These are phyloP conservation scores for Pelmatolapia mariae DNA, from an alignment of 2,113 vertebrate genomes.

Conservation along the genomic window DNA sequence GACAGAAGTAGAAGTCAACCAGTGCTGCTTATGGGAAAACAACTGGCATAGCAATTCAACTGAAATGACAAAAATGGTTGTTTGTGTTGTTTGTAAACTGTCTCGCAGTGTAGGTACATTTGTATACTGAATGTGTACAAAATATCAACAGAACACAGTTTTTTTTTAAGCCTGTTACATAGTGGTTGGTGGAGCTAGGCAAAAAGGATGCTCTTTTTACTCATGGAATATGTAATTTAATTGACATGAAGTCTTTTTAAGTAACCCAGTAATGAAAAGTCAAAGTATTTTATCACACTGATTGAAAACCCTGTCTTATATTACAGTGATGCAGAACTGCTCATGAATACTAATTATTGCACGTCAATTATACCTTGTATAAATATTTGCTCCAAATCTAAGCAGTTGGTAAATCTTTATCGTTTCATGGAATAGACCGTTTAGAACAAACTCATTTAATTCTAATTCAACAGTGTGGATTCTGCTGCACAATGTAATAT, in stretches of 20 bases:
- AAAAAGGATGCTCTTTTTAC: not conserved
- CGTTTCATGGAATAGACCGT: not conserved
- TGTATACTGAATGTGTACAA: not conserved
- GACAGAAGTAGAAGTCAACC: not conserved
- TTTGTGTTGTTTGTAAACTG: not conserved
- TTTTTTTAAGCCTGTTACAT: not conserved
- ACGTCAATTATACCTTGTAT: not conserved
- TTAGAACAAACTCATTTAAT: not conserved
- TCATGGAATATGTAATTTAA: not conserved
- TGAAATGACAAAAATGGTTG: not conserved
- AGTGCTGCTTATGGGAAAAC: not conserved
- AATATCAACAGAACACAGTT: not conserved
- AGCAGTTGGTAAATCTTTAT: not conserved
- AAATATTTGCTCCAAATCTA: not conserved
- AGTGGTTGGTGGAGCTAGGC: not conserved
- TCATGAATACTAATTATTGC: not conserved
- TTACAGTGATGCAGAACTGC: not conserved
- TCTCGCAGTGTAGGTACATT: not conserved
- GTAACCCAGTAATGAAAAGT: not conserved
- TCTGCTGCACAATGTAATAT: not conserved
- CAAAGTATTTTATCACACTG: not conserved
- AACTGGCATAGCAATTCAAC: not conserved
- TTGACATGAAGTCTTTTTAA: not conserved
- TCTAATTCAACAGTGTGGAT: not conserved
- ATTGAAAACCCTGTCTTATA: not conserved